Conservation (phyloP, 1,140 invertebrate species). For the Monochamus saltuarius region DNA sequence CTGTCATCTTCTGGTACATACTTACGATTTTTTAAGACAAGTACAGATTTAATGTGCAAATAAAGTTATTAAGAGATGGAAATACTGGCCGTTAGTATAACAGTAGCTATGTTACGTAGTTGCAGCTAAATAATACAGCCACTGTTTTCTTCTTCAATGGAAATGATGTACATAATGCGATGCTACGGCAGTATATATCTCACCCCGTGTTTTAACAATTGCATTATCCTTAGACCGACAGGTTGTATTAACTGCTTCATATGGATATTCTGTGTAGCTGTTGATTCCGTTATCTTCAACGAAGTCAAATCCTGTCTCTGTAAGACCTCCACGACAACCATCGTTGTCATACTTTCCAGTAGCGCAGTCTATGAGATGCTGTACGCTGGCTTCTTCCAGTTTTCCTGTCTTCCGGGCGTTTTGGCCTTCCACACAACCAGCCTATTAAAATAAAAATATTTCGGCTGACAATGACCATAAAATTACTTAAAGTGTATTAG, state of each 20-base stretch:
- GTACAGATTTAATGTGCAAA: no score
- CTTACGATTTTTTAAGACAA: no score
- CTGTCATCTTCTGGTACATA: no score
- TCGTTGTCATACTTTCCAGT: slow-evolving; percentile 78
- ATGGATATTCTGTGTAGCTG: slow-evolving; percentile 85
- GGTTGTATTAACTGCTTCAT: slow-evolving; percentile 59
- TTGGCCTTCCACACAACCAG: slow-evolving; percentile 92
- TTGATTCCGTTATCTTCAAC: slow-evolving; percentile 87
- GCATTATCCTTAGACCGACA: background rate
- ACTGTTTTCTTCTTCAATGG: no score
- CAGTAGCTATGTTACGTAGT: no score
- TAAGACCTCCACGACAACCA: slow-evolving; percentile 91
- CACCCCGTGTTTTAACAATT: no score
- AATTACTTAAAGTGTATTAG: no score
- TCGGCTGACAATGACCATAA: background rate
- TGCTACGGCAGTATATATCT: no score
- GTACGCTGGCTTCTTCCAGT: slow-evolving; percentile 89
- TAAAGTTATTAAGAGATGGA: no score
- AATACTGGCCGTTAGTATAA: no score
- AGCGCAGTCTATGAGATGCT: slow-evolving; percentile 95
- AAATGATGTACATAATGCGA: no score
- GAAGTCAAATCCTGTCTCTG: slow-evolving; percentile 90
- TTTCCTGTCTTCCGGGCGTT: slow-evolving; percentile 80
- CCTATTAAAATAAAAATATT: slow-evolving; percentile 55
- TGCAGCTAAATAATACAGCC: no score